Evolutionary conservation across 2,113 vertebrate species (phyloP).

Genomic region (Progne subis): DNA sequence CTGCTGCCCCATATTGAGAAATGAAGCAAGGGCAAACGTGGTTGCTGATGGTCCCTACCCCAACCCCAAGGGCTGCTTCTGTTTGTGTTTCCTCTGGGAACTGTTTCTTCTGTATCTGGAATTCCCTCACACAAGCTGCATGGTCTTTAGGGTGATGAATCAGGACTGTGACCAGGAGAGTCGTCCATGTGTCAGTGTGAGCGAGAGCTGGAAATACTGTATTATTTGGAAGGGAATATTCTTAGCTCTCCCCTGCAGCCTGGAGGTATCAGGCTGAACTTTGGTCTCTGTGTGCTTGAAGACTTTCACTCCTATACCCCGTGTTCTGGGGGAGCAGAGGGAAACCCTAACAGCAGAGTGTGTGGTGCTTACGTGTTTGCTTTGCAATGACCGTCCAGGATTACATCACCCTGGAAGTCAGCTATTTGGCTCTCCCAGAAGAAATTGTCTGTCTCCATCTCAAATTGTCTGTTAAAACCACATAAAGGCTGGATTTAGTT

Average conservation of each 20-base stretch:
- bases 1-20: not conserved
- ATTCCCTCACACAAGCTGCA: not conserved
- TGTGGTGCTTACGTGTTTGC: rapidly evolving
- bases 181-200: not conserved
- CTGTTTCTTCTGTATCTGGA: not conserved
- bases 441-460: slow-evolving; percentile 4
- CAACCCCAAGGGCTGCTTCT: not conserved
- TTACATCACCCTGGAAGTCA: not conserved
- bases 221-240: not conserved
- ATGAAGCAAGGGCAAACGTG: rapidly evolving
- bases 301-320: not conserved
- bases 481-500: slow-evolving; percentile 4
- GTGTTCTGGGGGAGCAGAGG: rapidly evolving
- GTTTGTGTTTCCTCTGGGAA: rapidly evolving
- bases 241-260: not conserved
- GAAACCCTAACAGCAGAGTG: not conserved
- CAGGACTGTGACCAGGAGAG: not conserved
- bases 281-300: not conserved
- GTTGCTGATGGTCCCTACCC: not conserved
- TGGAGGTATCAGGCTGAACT: not conserved
- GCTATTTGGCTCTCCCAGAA: not conserved
- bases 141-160: not conserved
- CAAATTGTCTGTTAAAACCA: slow-evolving; percentile 41
- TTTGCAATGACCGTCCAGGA: not conserved
- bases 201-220: not conserved